Evolutionary conservation across 2,888 invertebrate species (phyloP), one percentile per base, ranked within the genome.

Genomic region (Tanypteryx hageni): DNA sequence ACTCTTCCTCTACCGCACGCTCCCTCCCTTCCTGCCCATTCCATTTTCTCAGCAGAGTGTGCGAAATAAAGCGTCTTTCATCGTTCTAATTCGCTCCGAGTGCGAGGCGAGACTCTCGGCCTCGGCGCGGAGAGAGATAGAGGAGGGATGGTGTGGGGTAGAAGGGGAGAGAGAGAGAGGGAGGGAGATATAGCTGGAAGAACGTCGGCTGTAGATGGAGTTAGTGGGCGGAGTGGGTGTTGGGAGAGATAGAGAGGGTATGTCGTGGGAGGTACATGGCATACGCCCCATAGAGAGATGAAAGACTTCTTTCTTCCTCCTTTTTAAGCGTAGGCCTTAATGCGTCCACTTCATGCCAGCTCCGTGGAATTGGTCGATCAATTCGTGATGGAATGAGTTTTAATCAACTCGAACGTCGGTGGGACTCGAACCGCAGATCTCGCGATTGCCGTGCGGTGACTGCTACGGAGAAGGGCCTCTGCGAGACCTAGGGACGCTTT

Each of bases 291-390:
- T 22, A 5, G 18, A 13, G 9, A 89, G 89, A 89, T 89, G 89
- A 89, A 89, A 89, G 89, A 44, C 89, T 89, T 89, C 89, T 89
- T 89, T 44, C n/a, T 64, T 58, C 31, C 18, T n/a, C 27, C 59
- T 44, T 16, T 89, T 61, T 61, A 89, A 89, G 89, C 89, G 64
- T 31, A 89, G 44, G 61, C 64, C 61, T 89, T 89, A 83, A 83
- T 83, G 83, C 83, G 83, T 83, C 83, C 83, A 83, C 83, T 83
- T 83, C 83, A 83, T 83, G 57, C 83, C 56, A n/a, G 18, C 83
- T 44, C 83, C 89, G 64, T 68, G 68, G 44, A 89, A 89, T 89
- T 89, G 64, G 89, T 61, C 61, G 89, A 59, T 89, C 68, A 89
- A 44, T 44, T n/a, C 64, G 61, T 61, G 10, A 31, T 44, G 83